Base-by-base conservation (phyloP, 2,797 vertebrate species). In the Poecilia gillii region DNA sequence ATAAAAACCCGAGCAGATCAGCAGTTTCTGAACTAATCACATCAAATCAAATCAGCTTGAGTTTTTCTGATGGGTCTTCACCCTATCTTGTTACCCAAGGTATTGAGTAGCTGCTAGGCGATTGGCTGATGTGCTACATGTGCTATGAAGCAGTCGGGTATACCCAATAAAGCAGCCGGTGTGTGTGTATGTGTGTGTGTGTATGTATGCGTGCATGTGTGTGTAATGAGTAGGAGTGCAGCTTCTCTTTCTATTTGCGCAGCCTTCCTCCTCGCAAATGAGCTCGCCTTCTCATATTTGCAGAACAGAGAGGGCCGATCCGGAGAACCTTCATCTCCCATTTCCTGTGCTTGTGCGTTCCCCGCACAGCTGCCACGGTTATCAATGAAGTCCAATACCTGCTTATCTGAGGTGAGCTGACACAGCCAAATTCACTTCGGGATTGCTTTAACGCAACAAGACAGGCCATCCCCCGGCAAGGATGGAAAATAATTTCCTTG, bases 381-480 rank as follows among this genome's bases (percentile, higher is more conserved):
- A 85, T 89, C 76, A 82, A 85, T 90, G 76, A 84, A 77, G 84
- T 84, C 84, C 80, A 85, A 84, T 83, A 84, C 59, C 76, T 85
- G 79, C 78, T 85, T 77, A 88, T 89, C 76, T 71, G 39, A 73
- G 76, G 73, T 59, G n/a, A 77, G 33, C 82, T 87, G 86, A 88
- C 87, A 84, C 82, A 79, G 82, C 72, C 79, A 83, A 87, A 89
- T 79, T 84, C 77, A 76, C 74, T 78, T 79, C 72, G 72, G 81
- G 79, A 91, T 87, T 84, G 84, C 88, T 85, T 84, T 83, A 76
- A 82, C 36, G 46, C 82, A 86, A 88, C 77, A 80, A 83, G 86
- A 80, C 78, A 73, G 68, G 43, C 72, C 36, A 45, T 83, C 73
- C 81, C 81, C 77, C 57, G n/a, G 36, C 51, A 68, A 33, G 33